Percentiles rank a stretch among this genome's conserved stretches.
These are phyloP conservation scores for Cyaniris semiargus DNA, from an alignment of 2,888 invertebrate species.

Conservation along the genomic window DNA sequence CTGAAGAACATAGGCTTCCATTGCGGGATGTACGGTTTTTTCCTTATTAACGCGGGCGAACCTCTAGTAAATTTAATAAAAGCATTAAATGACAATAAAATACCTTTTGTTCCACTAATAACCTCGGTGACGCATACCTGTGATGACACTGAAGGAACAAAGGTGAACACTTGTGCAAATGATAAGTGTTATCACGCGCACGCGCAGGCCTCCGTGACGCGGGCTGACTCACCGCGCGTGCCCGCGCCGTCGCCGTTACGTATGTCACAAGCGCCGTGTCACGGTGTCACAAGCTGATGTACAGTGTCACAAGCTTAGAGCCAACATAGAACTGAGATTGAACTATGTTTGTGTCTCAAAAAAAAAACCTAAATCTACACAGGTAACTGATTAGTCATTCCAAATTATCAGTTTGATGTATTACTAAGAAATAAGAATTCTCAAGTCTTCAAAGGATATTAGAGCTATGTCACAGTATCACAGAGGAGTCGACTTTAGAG, in stretches of 20 bases:
- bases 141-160: constrained; percentile 5
- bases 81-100: not conserved
- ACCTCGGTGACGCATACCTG: constrained; percentile 1
- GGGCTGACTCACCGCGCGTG: constrained; percentile 34
- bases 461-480: no score
- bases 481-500: no score
- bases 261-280: constrained; percentile 25
- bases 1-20: no score
- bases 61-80: not conserved
- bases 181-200: constrained; percentile 35
- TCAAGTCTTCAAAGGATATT: not conserved
- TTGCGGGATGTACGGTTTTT: not conserved
- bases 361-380: not conserved
- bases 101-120: not conserved
- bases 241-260: constrained; percentile 33
- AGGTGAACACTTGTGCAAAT: constrained; percentile 11
- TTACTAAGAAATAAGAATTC: not conserved
- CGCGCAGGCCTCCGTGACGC: constrained; percentile 41
- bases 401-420: not conserved
- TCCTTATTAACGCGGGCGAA: not conserved
- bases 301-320: not conserved
- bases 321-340: not conserved
- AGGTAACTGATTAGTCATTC: not conserved
- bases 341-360: no score
- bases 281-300: not conserved